Base-by-base conservation (phyloP, 2,888 invertebrate species). In the Sinopyrophorus schimmeli region DNA sequence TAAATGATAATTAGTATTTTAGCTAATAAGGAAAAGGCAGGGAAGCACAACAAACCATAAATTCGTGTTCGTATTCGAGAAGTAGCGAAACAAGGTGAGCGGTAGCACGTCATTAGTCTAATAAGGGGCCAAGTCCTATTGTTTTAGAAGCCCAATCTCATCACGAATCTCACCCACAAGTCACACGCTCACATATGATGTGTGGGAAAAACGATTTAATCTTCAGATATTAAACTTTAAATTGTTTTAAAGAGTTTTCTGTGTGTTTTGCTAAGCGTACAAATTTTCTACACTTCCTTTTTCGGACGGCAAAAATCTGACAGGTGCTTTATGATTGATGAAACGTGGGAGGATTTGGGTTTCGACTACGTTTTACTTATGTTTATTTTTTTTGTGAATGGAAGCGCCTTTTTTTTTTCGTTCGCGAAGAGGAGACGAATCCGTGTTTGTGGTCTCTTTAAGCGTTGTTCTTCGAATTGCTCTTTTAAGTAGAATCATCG, bases 21-120 rank as follows among this genome's bases (percentile, higher is more conserved):
- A 39, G 43, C 37, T 39, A 44, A 46, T 37, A 37, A 46, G 31
- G 28, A n/a, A n/a, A n/a, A n/a, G n/a, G n/a, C n/a, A n/a, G n/a
- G n/a, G n/a, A 37, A 37, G 43, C 32, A 46, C 43, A 31, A 37
- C 38, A 31, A 28, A 44, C 16, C 4, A 23, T 46, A 20, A 44
- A 32, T 44, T 34, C 14, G 38, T 49, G 49, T 43, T 43, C 43
- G 49, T 39, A 49, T 43, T 24, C 23, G 27, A 21, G n/a, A 38
- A 49, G 48, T 31, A 41, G 43, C 48, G 39, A 58, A 47, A 56
- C 54, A 56, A 58, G 56, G 54, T 38, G 37, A 43, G 50, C 42
- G 51, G 56, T 59, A 57, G 57, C 57, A 42, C 55, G 55, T 55
- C 54, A 59, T 59, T 59, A 59, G 57, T 44, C 46, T 59, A 59